These are phyloP conservation scores for Pogonognathellus flavescens DNA, from an alignment of 1,140 invertebrate genomes.

Conservation along the genomic window DNA sequence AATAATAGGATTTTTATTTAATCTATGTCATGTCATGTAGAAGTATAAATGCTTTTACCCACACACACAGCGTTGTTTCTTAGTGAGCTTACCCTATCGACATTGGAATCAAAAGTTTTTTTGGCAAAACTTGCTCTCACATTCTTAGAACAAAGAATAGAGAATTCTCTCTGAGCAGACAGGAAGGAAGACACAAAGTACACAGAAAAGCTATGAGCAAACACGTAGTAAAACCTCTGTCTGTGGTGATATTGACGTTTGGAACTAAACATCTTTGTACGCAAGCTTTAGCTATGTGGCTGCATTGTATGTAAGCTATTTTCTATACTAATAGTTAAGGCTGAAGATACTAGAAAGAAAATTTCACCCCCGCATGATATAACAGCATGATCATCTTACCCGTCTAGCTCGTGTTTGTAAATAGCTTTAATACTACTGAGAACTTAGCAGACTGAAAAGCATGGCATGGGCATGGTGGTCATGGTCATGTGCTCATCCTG, in stretches of 20 bases:
- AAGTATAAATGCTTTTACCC: background rate
- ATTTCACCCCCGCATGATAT: slow-evolving; percentile 3
- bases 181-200: background rate
- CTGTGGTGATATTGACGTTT: background rate
- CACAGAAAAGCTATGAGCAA: background rate
- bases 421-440: slow-evolving; percentile 1
- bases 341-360: background rate
- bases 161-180: background rate
- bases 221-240: background rate
- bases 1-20: too few species aligned
- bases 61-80: background rate
- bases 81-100: slow-evolving; percentile 6
- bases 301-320: too few species aligned
- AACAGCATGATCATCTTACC: background rate
- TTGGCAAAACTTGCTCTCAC: background rate
- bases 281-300: too few species aligned
- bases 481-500: background rate
- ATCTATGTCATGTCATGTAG: too few species aligned
- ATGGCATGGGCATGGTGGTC: background rate
- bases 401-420: background rate
- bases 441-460: background rate
- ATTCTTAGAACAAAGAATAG: background rate
- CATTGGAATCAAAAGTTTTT: slow-evolving; percentile 11
- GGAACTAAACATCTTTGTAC: too few species aligned
- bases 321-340: too few species aligned